Percentiles rank a stretch among this genome's conserved stretches.
phyloP scores from a whole-genome alignment of 2,888 invertebrate species.

The Mycalesis mineus region DNA sequence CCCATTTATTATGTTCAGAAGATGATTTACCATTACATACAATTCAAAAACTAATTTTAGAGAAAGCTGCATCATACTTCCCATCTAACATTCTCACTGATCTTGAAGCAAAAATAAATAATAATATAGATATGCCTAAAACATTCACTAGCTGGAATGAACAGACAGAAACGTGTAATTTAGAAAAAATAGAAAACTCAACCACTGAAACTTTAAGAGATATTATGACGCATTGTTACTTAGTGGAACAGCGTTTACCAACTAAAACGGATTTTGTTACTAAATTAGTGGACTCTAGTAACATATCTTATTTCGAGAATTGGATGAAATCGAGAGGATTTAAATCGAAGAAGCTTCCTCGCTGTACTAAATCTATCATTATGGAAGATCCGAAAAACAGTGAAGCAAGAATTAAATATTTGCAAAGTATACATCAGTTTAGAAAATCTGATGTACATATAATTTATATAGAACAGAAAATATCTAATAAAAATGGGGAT shows the following conservation, averaged over 20 bases:
- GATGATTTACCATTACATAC: background rate
- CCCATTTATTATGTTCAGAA: background rate
- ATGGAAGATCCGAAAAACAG: conserved; percentile 32
- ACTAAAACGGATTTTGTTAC: background rate
- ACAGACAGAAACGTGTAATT: background rate
- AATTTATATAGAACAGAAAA: conserved; percentile 16
- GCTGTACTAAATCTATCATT: conserved; percentile 28
- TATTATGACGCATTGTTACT: background rate
- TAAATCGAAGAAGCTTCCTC: conserved; percentile 31
- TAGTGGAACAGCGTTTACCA: background rate
- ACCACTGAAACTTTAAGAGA: background rate
- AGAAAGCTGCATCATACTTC: background rate
- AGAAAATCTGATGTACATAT: conserved; percentile 20
- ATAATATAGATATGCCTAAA: background rate
- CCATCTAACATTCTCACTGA: background rate
- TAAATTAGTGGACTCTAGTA: background rate
- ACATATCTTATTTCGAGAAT: background rate
- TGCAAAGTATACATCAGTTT: conserved; percentile 29
- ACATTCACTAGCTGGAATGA: background rate
- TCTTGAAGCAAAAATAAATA: background rate
- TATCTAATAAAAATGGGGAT: background rate
- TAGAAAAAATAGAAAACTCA: background rate
- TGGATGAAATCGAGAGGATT: conserved; percentile 24
- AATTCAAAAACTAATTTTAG: background rate
- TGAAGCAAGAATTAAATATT: conserved; percentile 30